A percentile compares a stretch with the other conserved stretches of the same genome.
Evolutionary conservation across 1,140 invertebrate genomes (phyloP).

Genomic region (Calliphora vicina): DNA sequence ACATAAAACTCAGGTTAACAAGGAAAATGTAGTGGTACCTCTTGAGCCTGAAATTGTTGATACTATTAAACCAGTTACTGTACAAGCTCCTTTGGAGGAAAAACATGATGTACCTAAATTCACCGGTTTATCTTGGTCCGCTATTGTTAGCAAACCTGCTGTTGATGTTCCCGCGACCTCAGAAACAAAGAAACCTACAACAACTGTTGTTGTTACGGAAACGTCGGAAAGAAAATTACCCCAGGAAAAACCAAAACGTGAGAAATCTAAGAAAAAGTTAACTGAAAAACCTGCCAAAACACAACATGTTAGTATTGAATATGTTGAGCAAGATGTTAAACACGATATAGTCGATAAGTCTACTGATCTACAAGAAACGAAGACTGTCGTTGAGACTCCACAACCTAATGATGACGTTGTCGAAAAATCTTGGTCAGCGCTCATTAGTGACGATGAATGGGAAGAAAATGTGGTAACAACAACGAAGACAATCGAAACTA

Average conservation of each 20-base stretch:
- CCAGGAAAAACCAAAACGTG: background rate
- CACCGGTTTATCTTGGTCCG: conserved; percentile 40
- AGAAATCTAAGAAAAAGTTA: background rate
- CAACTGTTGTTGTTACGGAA: background rate
- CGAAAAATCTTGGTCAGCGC: background rate
- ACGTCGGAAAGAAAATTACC: background rate
- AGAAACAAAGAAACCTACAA: background rate
- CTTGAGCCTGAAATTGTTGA: background rate
- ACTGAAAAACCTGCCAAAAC: background rate
- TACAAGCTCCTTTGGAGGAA: background rate
- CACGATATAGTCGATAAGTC: background rate
- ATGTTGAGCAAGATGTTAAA: background rate
- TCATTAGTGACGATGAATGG: background rate
- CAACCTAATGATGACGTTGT: background rate
- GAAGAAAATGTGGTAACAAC: background rate
- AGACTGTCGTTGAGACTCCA: background rate
- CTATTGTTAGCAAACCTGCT: conserved; percentile 40
- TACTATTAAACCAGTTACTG: background rate
- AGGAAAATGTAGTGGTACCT: background rate
- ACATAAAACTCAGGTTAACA: background rate
- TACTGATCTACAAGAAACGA: background rate
- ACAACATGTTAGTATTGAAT: background rate
- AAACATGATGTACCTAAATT: background rate
- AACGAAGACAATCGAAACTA: background rate
- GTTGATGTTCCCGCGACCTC: background rate